Evolutionary conservation across 2,888 invertebrate species (phyloP), one percentile per base, ranked within the genome.

Genomic region (Glyphotaelius pellucidus): DNA sequence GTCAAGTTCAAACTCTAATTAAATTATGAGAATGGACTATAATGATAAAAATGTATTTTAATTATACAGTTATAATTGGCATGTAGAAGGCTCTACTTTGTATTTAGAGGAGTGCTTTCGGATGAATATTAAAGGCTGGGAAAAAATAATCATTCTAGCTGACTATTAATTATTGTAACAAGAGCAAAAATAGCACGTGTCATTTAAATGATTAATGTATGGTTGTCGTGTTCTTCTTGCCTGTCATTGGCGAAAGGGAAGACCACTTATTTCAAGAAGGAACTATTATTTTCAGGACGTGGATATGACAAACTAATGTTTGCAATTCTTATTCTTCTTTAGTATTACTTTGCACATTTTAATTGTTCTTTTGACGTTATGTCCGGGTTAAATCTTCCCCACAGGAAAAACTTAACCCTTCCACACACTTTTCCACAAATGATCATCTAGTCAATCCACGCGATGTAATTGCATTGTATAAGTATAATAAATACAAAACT

Each of bases 1-100:
- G 19, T 38, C 83, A 83, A 83, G 83, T 83, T 83, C 35, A 83
- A 35, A 35, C 31, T 83, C 11, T 83, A 83, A 83, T 83, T 83
- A 35, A 83, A 35, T 83, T 31, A n/a, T 32, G 25, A 83, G 32
- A 9, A 83, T 25, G 67, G n/a, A 67, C 67, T 67, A n/a, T 67
- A 25, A 67, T 67, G 25, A 67, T 42, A 9, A 67, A 67, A 67
- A 67, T 25, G 25, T 25, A 7, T 67, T 67, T 67, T 67, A 67
- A 67, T 67, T 67, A 67, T 25, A 67, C 25, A 67, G 25, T 67
- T 67, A n/a, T 67, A 67, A 67, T 67, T 67, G n/a, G n/a, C n/a
- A 9, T n/a, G 25, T 9, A 25, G 25, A n/a, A 67, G 67, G 67
- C 67, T 67, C 25, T 9, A 25, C 25, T 25, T n/a, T 67, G 9